Percentiles rank a stretch among this genome's conserved stretches.
Conservation (phyloP, 1,140 invertebrate genomes). For the Drosophila nigrodunni region DNA sequence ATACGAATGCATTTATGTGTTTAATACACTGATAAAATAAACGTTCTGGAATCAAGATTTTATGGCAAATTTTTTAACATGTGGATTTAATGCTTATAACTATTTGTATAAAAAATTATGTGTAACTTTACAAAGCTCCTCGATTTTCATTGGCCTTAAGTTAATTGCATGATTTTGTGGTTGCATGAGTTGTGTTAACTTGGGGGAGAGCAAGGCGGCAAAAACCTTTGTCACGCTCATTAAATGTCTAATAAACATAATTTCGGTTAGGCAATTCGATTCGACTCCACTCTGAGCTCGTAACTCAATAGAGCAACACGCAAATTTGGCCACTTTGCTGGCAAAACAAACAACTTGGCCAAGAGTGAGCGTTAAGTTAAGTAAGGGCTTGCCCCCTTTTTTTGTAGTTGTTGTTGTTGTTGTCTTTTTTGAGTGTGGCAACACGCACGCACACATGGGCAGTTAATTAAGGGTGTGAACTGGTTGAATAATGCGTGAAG, state of each 20-base stretch:
- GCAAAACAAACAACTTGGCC: slow-evolving; percentile 47
- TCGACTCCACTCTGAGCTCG: slow-evolving; percentile 1
- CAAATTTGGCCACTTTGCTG: slow-evolving; percentile 56
- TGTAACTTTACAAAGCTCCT: too few relatives aligned
- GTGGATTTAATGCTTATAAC: too few relatives aligned
- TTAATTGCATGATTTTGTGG: slow-evolving; percentile 8
- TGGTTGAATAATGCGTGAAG: slow-evolving; percentile 79
- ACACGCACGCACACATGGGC: slow-evolving; percentile 62
- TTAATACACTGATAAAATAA: too few relatives aligned
- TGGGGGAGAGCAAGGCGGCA: not conserved
- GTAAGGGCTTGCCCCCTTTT: not conserved
- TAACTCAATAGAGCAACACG: slow-evolving; percentile 35
- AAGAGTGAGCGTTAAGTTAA: slow-evolving; percentile 28
- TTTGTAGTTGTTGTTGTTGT: not conserved
- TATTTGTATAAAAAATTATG: too few relatives aligned
- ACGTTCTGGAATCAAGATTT: too few relatives aligned
- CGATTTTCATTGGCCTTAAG: too few relatives aligned
- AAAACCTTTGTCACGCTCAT: slow-evolving; percentile 48
- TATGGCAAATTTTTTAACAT: too few relatives aligned
- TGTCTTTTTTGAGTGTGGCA: slow-evolving; percentile 47
- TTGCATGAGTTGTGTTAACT: not conserved
- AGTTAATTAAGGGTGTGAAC: slow-evolving; percentile 84
- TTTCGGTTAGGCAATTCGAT: slow-evolving; percentile 55
- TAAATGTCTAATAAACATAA: slow-evolving; percentile 77
- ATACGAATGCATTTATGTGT: not conserved